A percentile compares a stretch with the other conserved stretches of the same genome.
These are phyloP conservation scores for Xestia xanthographa DNA, from an alignment of 2,888 invertebrate species.

Conservation along the genomic window DNA sequence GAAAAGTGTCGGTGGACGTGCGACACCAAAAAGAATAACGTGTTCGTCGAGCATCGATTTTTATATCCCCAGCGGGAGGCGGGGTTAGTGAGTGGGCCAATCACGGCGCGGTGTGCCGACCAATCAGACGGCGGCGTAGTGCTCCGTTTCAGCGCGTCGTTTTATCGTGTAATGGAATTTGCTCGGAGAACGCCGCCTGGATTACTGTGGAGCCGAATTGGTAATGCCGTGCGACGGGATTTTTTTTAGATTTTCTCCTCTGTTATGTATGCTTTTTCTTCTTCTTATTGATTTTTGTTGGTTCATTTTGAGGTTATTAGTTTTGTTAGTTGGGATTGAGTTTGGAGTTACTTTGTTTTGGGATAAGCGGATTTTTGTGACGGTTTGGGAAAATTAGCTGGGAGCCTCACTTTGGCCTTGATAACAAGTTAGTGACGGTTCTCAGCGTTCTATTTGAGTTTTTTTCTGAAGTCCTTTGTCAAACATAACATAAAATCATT, in stretches of 20 bases:
- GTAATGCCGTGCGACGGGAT: conserved; percentile 70
- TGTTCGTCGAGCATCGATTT: conserved; percentile 86
- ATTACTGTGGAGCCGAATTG: conserved; percentile 84
- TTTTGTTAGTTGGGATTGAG: conserved; percentile 56
- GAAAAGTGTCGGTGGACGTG: conserved; percentile 85
- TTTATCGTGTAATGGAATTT: conserved; percentile 90
- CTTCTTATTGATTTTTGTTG: conserved; percentile 71
- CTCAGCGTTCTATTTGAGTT: not conserved
- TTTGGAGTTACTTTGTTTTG: conserved; percentile 34
- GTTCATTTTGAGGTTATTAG: conserved; percentile 70
- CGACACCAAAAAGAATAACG: conserved; percentile 84
- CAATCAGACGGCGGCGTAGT: conserved; percentile 84
- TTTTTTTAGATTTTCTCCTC: conserved; percentile 35
- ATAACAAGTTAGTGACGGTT: not conserved
- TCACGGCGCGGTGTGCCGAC: conserved; percentile 86
- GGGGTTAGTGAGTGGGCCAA: conserved; percentile 87
- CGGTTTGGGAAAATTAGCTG: not conserved
- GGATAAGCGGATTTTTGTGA: not conserved
- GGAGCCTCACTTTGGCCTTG: not conserved
- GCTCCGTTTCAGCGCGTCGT: conserved; percentile 79
- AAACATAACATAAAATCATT: not conserved
- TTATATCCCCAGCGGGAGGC: conserved; percentile 87
- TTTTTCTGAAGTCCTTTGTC: too few relatives aligned
- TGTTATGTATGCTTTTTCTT: conserved; percentile 47
- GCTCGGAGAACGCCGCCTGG: conserved; percentile 81